Evolutionary conservation across 2,113 vertebrate species (phyloP).

Genomic region (Tricholaema leucomelas): DNA sequence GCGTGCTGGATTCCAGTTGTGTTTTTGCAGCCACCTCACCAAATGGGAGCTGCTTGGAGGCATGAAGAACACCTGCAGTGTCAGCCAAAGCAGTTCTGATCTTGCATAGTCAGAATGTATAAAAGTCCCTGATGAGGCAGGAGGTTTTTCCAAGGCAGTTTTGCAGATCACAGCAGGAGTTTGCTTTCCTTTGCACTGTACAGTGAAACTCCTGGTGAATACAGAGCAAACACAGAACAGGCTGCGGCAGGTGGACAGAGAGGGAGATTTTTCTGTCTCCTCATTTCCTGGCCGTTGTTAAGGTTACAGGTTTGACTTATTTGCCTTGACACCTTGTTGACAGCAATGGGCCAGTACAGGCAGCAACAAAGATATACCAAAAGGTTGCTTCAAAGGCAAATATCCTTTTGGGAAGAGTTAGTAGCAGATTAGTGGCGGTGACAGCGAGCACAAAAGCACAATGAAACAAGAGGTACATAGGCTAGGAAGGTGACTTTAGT

Average conservation of each 20-base stretch:
- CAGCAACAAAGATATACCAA: background rate
- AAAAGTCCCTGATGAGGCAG: background rate
- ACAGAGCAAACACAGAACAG: background rate
- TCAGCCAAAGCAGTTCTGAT: background rate
- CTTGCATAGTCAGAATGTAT: background rate
- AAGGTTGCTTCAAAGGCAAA: background rate
- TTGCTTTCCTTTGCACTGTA: background rate
- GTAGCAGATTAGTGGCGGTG: background rate
- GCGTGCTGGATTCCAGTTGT: background rate
- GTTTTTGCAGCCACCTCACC: background rate
- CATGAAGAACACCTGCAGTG: background rate
- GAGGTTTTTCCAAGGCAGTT: background rate
- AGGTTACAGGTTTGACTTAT: background rate
- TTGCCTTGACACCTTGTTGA: background rate
- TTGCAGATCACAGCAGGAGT: background rate
- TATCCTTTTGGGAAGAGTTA: background rate
- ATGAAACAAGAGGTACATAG: background rate
- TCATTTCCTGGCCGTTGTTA: background rate
- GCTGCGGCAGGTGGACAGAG: background rate
- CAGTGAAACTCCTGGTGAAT: background rate
- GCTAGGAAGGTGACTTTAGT: background rate
- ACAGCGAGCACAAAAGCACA: accelerated
- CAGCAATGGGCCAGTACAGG: background rate
- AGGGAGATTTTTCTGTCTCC: background rate
- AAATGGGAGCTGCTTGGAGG: background rate